Evolutionary conservation across 1,140 invertebrate genomes (phyloP).

Genomic region (Elymnias hypermnestra): DNA sequence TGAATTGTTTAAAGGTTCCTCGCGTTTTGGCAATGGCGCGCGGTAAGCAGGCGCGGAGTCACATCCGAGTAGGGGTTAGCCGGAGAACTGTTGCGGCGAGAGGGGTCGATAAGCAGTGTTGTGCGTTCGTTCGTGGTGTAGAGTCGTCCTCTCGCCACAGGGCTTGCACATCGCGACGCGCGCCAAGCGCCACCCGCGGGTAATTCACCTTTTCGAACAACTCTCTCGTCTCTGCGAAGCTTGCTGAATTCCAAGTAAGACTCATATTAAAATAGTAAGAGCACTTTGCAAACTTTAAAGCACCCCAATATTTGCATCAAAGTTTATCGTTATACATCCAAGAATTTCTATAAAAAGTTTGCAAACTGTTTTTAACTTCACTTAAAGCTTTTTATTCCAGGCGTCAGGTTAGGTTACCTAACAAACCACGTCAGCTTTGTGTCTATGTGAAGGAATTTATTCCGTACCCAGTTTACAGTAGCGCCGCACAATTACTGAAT

Average conservation of each 20-base stretch:
- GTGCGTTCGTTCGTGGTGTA: conserved; percentile 25
- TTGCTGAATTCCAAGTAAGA: conserved; percentile 16
- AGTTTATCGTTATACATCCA: no score
- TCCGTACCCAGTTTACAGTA: conserved; percentile 18
- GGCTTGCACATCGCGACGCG: conserved; percentile 18
- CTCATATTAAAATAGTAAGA: conserved; percentile 5
- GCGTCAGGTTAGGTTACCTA: conserved; percentile 5
- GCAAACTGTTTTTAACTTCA: conserved; percentile 5
- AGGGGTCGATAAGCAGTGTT: conserved; percentile 61
- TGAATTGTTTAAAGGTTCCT: conserved; percentile 62
- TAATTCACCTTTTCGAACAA: not conserved
- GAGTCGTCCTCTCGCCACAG: conserved; percentile 15
- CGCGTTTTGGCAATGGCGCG: conserved; percentile 53
- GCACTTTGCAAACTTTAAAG: conserved; percentile 5
- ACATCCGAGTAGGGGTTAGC: conserved; percentile 34
- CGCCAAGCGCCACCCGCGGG: conserved; percentile 2
- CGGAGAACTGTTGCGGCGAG: conserved; percentile 30
- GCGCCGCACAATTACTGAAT: conserved; percentile 19
- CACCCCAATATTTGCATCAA: no score
- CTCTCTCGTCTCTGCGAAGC: conserved; percentile 1
- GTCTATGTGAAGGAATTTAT: conserved; percentile 9
- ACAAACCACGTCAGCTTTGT: conserved; percentile 4
- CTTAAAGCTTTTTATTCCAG: no score
- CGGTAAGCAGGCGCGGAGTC: conserved; percentile 45
- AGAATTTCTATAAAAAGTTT: not conserved